These are phyloP conservation scores for Archaeoteleia sp. DNA, from an alignment of 2,888 invertebrate genomes.

Conservation along the genomic window DNA sequence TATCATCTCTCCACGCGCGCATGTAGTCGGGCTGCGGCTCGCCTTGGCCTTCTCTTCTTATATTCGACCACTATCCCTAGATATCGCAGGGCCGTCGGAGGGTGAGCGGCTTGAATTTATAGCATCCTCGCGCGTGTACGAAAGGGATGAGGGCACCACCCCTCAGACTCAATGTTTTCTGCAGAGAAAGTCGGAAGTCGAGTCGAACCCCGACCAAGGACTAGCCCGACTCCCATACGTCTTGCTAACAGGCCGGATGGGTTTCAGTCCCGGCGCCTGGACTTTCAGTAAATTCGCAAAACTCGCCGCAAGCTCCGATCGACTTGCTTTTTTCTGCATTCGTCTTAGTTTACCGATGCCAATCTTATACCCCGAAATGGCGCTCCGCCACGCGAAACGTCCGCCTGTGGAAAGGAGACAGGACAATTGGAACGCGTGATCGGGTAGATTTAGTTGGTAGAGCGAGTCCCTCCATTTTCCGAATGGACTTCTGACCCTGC, in stretches of 20 bases:
- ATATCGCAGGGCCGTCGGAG: slow-evolving; percentile 49
- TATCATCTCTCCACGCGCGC: slow-evolving; percentile 44
- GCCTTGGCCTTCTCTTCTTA: slow-evolving; percentile 61
- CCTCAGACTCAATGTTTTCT: slow-evolving; percentile 75
- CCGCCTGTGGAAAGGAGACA: too few species aligned
- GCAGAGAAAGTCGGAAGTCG: slow-evolving; percentile 75
- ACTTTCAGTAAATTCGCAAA: slow-evolving; percentile 54
- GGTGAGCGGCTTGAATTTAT: slow-evolving; percentile 70
- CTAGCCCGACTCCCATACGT: slow-evolving; percentile 73
- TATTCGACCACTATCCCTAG: slow-evolving; percentile 67
- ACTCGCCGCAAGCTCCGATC: slow-evolving; percentile 33
- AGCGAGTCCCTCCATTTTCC: slow-evolving; percentile 74
- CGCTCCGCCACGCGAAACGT: too few species aligned
- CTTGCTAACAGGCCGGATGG: slow-evolving; percentile 71
- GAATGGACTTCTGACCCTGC: slow-evolving; percentile 75
- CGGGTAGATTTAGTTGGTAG: slow-evolving; percentile 74
- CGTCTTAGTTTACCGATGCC: slow-evolving; percentile 45
- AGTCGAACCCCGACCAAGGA: slow-evolving; percentile 72
- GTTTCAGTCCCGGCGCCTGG: slow-evolving; percentile 64
- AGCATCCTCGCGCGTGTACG: slow-evolving; percentile 68
- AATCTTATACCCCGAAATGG: background rate
- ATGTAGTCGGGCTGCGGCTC: slow-evolving; percentile 46
- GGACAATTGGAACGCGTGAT: slow-evolving; percentile 71
- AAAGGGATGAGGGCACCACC: slow-evolving; percentile 57
- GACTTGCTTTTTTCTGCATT: background rate